Conservation (phyloP, 2,888 invertebrate genomes). For the Habrosyne pyritoides region DNA sequence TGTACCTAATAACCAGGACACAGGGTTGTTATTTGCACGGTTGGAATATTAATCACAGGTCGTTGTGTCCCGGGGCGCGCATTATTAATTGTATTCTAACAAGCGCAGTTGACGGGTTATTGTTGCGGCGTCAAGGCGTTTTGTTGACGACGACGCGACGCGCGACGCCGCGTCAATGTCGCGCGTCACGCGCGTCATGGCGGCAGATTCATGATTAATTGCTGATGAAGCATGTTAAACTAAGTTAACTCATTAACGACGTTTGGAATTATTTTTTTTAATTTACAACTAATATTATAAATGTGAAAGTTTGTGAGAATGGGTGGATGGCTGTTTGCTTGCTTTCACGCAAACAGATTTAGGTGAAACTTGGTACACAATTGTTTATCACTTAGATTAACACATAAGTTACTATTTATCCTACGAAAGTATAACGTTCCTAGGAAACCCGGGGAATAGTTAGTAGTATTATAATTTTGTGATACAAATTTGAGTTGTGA, state of each 20-base stretch:
- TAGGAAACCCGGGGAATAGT: no score
- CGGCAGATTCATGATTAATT: constrained; percentile 35
- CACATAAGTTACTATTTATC: no score
- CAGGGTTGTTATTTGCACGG: background rate
- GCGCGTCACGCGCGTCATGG: constrained; percentile 18
- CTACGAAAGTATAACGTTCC: no score
- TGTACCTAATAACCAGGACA: background rate
- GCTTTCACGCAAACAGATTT: no score
- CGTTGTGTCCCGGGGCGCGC: constrained; percentile 26
- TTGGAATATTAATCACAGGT: constrained; percentile 18
- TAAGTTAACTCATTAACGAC: background rate
- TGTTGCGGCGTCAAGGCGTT: constrained; percentile 46
- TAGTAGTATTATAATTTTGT: no score
- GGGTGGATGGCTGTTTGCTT: no score
- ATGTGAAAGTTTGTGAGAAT: no score
- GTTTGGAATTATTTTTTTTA: background rate
- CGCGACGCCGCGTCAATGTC: constrained; percentile 31
- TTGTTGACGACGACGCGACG: constrained; percentile 38
- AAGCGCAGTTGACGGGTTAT: constrained; percentile 46
- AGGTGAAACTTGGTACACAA: no score
- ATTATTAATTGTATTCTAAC: constrained; percentile 51
- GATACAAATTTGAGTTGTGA: no score
- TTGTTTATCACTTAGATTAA: no score
- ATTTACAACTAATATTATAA: no score
- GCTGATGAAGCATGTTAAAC: constrained; percentile 5